Evolutionary conservation across 2,888 invertebrate genomes (phyloP).

Genomic region (Tachina grossa): DNA sequence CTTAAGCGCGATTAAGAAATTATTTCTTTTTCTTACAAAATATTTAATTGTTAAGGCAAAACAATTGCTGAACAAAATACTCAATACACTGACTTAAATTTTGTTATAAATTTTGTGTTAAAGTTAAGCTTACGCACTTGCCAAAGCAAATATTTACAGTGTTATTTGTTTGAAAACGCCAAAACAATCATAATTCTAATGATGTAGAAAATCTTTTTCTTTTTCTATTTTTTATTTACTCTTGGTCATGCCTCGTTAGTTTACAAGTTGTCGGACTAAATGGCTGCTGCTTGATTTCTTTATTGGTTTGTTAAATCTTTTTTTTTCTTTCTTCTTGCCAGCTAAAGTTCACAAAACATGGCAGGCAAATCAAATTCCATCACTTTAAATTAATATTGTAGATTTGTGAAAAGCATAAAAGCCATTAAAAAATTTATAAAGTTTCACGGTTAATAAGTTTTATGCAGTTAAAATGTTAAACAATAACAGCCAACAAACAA

Average conservation of each 20-base stretch:
- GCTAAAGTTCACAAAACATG: conserved; percentile 8
- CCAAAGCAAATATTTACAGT: background rate
- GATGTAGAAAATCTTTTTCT: conserved; percentile 42
- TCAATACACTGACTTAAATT: no score
- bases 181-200: conserved; percentile 58
- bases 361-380: conserved; percentile 58
- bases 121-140: background rate
- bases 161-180: background rate
- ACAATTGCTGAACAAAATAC: no score
- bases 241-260: conserved; percentile 58
- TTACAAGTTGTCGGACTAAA: background rate
- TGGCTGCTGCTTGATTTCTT: conserved; percentile 36
- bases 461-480: conserved; percentile 52
- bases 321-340: conserved; percentile 8
- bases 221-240: conserved; percentile 18
- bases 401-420: conserved; percentile 46
- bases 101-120: no score
- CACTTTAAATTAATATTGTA: conserved; percentile 61
- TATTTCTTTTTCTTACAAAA: no score
- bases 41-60: no score
- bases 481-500: conserved; percentile 55
- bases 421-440: conserved; percentile 62
- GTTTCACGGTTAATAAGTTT: conserved; percentile 65
- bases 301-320: conserved; percentile 32
- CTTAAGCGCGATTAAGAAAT: no score